These are phyloP conservation scores for Syndactyla subalaris DNA, from an alignment of 2,797 vertebrate species.

Conservation along the genomic window DNA sequence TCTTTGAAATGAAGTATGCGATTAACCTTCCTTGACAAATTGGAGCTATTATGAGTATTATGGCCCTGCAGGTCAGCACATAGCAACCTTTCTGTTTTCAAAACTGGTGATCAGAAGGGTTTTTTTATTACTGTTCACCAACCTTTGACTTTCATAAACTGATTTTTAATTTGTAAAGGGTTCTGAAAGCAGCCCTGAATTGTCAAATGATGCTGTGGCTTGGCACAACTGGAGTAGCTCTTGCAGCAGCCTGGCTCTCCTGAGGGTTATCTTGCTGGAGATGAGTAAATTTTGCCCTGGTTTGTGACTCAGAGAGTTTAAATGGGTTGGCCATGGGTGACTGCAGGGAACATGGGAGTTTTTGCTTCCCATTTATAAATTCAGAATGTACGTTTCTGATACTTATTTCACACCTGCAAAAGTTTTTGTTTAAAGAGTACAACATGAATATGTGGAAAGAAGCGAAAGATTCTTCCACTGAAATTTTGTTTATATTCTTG, in stretches of 20 bases:
- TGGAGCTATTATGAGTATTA: too few species aligned
- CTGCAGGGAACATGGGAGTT: not conserved
- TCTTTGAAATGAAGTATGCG: not conserved
- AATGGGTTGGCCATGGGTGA: not conserved
- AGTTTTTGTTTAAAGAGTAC: not conserved
- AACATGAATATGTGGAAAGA: not conserved
- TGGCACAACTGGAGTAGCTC: not conserved
- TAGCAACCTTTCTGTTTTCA: too few species aligned
- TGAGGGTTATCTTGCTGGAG: not conserved
- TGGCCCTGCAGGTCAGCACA: too few species aligned
- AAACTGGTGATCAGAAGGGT: too few species aligned
- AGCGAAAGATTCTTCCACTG: not conserved
- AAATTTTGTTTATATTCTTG: not conserved
- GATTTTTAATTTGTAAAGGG: too few species aligned
- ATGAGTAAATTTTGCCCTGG: not conserved
- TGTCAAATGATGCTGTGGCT: not conserved
- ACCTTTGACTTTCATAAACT: too few species aligned
- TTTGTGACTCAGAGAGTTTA: not conserved
- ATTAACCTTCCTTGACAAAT: not conserved
- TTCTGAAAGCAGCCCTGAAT: too few species aligned
- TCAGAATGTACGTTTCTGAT: not conserved
- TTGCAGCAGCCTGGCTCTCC: not conserved
- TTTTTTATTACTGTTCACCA: too few species aligned
- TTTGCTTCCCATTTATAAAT: not conserved
- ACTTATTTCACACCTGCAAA: not conserved